Base-by-base conservation (phyloP, 2,888 invertebrate genomes). In the Cosmia pyralina region DNA sequence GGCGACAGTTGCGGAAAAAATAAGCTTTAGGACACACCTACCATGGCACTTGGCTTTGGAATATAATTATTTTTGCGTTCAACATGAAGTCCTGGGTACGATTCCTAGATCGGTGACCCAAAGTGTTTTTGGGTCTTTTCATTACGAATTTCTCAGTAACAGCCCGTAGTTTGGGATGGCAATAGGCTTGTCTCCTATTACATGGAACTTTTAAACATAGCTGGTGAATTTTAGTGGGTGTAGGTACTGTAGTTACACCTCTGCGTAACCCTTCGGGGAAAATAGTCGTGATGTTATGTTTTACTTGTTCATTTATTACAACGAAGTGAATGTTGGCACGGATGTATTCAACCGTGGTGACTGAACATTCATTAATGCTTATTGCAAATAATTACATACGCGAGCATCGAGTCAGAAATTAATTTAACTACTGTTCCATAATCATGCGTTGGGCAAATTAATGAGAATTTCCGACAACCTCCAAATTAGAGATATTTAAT, bases 331-430 rank as follows among this genome's bases (percentile, higher is more conserved):
- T n/a, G 22, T 60, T 75, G 50, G 22, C 55, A 7, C 19, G 15
- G 10, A n/a, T 7, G 44, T 55, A 57, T 57, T 55, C 55, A n/a
- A 38, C 19, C 22, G 22, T 55, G 53, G n/a, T 6, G 55, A 17
- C 28, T 52, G 55, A 52, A 52, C n/a, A 34, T 77, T 71, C 44
- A 71, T 50, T 59, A 50, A 50, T 50, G 64, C 44, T 59, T 65
- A 46, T 70, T 53, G 53, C 71, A 77, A 77, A 77, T 77, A 70
- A 77, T 76, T 76, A 64, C 60, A 50, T 7, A 69, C 38, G 76
- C 48, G 41, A 19, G 44, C 48, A 75, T 50, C 34, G 44, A 68
- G 60, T 68, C 76, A 52, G 59, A 77, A 64, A 76, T 77, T 63
- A 46, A 76, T 76, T 70, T 48, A 76, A 44, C 48, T 69, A 57